Percentiles rank a stretch among this genome's conserved stretches.
phyloP scores from a whole-genome alignment of 2,888 invertebrate species.

The Lathronympha strigana region DNA sequence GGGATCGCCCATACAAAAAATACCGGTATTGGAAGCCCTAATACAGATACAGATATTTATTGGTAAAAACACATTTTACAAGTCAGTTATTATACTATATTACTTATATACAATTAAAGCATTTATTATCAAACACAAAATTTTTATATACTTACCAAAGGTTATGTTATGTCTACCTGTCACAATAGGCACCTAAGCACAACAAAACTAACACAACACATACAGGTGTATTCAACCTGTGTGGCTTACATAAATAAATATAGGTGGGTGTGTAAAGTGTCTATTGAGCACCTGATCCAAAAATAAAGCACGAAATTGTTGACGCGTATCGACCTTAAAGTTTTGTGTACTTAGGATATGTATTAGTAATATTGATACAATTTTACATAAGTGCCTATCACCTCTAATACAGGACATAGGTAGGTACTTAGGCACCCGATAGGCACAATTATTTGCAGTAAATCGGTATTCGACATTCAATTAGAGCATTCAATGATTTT shows the following conservation, averaged over 20 bases:
- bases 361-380: neutral
- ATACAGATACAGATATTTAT: no score
- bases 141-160: neutral
- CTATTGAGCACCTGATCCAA: conserved; percentile 11
- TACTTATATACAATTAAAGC: no score
- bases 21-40: no score
- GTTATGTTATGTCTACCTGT: neutral
- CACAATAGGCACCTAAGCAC: conserved; percentile 3
- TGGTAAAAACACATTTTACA: no score
- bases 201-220: conserved; percentile 5
- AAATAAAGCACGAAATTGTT: conserved; percentile 2
- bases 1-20: no score
- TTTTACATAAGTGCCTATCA: neutral
- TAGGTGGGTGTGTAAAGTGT: conserved; percentile 9
- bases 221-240: conserved; percentile 14
- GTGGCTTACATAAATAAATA: conserved; percentile 15
- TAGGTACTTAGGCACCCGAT: no score
- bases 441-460: no score
- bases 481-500: no score
- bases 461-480: no score
- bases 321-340: neutral
- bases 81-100: no score
- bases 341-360: neutral
- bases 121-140: no score
- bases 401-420: no score